phyloP scores from a whole-genome alignment of 2,797 vertebrate genomes.

The Rousettus madagascariensis region DNA sequence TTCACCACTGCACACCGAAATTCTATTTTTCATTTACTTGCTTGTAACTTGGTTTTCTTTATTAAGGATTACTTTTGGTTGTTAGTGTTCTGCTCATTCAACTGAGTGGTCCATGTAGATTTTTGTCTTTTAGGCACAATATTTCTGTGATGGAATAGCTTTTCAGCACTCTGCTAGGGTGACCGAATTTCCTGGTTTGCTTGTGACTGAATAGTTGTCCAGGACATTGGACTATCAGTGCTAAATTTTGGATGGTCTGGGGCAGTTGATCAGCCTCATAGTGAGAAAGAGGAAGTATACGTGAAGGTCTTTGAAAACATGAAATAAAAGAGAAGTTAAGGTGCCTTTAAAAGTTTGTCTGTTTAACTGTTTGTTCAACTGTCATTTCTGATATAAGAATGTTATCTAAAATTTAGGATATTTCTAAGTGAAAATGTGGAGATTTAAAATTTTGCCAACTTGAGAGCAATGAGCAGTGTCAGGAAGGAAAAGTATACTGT shows the following conservation, averaged over 20 bases:
- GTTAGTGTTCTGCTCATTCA: background rate
- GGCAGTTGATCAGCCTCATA: background rate
- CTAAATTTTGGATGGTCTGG: background rate
- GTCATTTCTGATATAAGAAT: background rate
- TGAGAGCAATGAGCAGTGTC: background rate
- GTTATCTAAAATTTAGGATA: background rate
- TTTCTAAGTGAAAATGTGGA: background rate
- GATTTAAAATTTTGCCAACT: background rate
- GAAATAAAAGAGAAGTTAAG: constrained; percentile 14
- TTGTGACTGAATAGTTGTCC: background rate
- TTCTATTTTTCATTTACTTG: background rate
- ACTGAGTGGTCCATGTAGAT: background rate
- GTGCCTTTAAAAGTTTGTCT: background rate
- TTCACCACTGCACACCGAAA: background rate
- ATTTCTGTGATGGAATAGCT: background rate
- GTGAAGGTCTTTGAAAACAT: background rate
- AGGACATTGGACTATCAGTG: background rate
- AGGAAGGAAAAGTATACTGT: background rate
- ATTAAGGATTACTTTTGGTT: background rate
- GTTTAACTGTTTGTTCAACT: background rate
- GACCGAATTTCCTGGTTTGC: background rate
- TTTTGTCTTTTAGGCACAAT: background rate
- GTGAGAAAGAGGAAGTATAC: background rate
- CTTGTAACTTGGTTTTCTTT: background rate
- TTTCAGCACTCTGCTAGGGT: background rate